A percentile compares a stretch with the other conserved stretches of the same genome.
These are phyloP conservation scores for Alsophila aescularia DNA, from an alignment of 2,888 invertebrate species.

Conservation along the genomic window DNA sequence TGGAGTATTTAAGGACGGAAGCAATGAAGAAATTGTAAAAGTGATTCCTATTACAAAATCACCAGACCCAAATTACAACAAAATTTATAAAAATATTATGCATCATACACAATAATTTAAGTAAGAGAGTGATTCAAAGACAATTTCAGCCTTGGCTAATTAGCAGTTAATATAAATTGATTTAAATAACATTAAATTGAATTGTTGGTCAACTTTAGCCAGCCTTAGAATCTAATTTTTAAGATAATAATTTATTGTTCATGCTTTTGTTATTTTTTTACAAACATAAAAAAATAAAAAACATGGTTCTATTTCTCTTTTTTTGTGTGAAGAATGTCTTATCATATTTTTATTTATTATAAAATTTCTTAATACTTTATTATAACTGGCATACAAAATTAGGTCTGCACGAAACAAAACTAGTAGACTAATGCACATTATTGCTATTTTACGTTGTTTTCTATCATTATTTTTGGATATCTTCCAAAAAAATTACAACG, in stretches of 20 bases:
- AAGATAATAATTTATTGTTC: no score
- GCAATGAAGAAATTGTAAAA: conserved; percentile 4
- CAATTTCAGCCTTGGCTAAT: no score
- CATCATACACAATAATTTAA: background rate
- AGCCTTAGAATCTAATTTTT: no score
- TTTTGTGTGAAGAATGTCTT: no score
- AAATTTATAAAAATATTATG: conserved; percentile 9
- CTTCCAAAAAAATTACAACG: conserved; percentile 78
- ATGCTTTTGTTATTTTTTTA: no score
- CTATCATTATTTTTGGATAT: conserved; percentile 77
- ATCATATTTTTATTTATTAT: no score
- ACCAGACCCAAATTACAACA: background rate
- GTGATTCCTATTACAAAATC: background rate
- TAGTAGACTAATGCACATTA: conserved; percentile 56
- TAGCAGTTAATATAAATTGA: no score
- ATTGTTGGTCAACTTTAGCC: no score
- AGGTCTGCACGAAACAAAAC: conserved; percentile 31
- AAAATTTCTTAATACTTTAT: background rate
- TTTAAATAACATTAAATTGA: no score
- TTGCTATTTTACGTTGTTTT: conserved; percentile 68
- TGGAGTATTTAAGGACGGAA: conserved; percentile 1
- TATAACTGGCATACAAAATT: conserved; percentile 37
- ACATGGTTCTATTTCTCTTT: no score
- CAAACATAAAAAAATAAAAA: no score
- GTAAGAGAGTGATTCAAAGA: background rate